phyloP scores from a whole-genome alignment of 1,140 invertebrate genomes.

The Drosophila auraria region DNA sequence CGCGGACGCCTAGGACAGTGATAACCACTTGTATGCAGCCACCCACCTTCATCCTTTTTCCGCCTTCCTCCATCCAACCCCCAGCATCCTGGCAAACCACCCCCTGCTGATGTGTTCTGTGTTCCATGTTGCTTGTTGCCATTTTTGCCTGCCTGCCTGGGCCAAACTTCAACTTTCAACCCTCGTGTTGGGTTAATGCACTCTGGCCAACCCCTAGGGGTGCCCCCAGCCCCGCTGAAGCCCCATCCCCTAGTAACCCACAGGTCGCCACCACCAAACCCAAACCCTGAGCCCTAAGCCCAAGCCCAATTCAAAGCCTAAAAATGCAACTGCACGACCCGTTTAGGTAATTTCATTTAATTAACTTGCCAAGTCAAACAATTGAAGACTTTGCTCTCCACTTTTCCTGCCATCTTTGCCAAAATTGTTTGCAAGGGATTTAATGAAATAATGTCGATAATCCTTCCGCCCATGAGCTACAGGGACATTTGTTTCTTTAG shows the following conservation, averaged over 20 bases:
- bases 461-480: background rate
- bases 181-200: slow-evolving; percentile 84
- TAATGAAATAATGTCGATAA: slow-evolving; percentile 34
- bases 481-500: background rate
- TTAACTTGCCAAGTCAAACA: slow-evolving; percentile 63
- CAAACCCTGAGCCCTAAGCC: background rate
- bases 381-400: slow-evolving; percentile 12
- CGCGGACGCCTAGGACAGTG: slow-evolving; percentile 42
- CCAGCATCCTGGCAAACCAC: slow-evolving; percentile 40
- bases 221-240: slow-evolving; percentile 16
- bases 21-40: slow-evolving; percentile 77
- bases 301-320: background rate
- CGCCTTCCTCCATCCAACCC: slow-evolving; percentile 12
- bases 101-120: slow-evolving; percentile 31
- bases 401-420: background rate
- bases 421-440: background rate
- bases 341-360: slow-evolving; percentile 75
- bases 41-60: slow-evolving; percentile 25
- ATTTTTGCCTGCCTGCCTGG: slow-evolving; percentile 1
- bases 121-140: slow-evolving; percentile 17
- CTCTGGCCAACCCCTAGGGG: slow-evolving; percentile 86
- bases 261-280: slow-evolving; percentile 16
- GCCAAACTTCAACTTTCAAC: slow-evolving; percentile 64
- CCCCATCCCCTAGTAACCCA: slow-evolving; percentile 5
- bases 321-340: slow-evolving; percentile 21